Evolutionary conservation across 92 coral and sea anemone species (phyloP).

Genomic region (Zoanthus sociatus): DNA sequence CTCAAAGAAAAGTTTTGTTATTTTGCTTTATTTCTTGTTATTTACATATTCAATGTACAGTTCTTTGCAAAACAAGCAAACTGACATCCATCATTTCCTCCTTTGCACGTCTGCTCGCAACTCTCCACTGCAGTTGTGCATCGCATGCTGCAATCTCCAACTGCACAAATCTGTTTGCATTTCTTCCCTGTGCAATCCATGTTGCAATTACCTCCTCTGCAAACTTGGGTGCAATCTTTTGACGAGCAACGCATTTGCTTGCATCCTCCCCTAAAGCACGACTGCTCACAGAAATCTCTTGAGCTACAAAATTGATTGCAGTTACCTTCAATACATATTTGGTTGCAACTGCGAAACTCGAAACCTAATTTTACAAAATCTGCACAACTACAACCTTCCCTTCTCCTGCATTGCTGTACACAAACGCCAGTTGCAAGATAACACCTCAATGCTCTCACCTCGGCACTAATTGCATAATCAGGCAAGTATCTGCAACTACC

Average conservation of each 20-base stretch:
- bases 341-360: slow-evolving; percentile 53
- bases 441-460: background rate
- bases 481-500: slow-evolving; percentile 69
- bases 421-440: slow-evolving; percentile 55
- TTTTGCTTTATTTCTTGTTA: background rate
- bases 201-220: slow-evolving; percentile 71
- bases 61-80: slow-evolving; percentile 71
- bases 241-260: slow-evolving; percentile 74
- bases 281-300: slow-evolving; percentile 68
- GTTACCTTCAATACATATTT: slow-evolving; percentile 71
- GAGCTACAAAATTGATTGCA: slow-evolving; percentile 69
- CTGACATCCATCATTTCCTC: slow-evolving; percentile 50
- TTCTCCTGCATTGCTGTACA: slow-evolving; percentile 65
- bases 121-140: slow-evolving; percentile 68
- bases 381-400: slow-evolving; percentile 61
- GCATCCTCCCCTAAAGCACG: slow-evolving; percentile 75
- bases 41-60: slow-evolving; percentile 43
- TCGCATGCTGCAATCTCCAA: slow-evolving; percentile 78
- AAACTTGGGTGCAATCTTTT: slow-evolving; percentile 65
- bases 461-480: slow-evolving; percentile 49
- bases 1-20: background rate
- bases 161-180: slow-evolving; percentile 81
- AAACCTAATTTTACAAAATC: slow-evolving; percentile 35
- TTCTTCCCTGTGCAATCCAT: slow-evolving; percentile 79
- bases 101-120: slow-evolving; percentile 72